These are phyloP conservation scores for Drosophila algonquin DNA, from an alignment of 2,888 invertebrate genomes.

Conservation along the genomic window DNA sequence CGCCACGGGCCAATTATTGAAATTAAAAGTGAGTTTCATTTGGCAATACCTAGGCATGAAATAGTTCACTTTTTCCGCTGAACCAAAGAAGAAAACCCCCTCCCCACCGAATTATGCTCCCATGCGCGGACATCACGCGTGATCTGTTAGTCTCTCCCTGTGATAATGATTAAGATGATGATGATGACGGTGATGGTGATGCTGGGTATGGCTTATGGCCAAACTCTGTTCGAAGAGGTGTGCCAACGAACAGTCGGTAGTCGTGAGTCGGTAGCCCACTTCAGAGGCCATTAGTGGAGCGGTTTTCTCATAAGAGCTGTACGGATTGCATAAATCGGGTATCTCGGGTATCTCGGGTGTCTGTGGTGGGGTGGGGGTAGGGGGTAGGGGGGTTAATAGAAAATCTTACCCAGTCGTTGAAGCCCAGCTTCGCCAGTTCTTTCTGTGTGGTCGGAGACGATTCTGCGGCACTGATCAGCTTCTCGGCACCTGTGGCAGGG, in stretches of 20 bases:
- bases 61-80: conserved; percentile 52
- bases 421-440: conserved; percentile 92
- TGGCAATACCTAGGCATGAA: conserved; percentile 49
- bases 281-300: conserved; percentile 65
- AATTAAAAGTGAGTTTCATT: conserved; percentile 72
- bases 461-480: conserved; percentile 84
- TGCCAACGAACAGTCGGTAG: conserved; percentile 34
- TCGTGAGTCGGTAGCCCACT: conserved; percentile 57
- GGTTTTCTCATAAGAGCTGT: conserved; percentile 8
- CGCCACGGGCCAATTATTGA: conserved; percentile 67
- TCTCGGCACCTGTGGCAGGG: conserved; percentile 86
- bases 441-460: conserved; percentile 86
- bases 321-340: conserved; percentile 7
- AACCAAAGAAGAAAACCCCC: conserved; percentile 36
- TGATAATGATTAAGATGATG: conserved; percentile 57
- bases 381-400: not conserved
- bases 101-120: conserved; percentile 14
- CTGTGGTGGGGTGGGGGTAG: not conserved
- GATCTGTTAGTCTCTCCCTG: conserved; percentile 40
- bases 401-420: conserved; percentile 93
- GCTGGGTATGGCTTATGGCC: conserved; percentile 44
- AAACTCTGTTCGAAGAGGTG: conserved; percentile 59
- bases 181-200: conserved; percentile 44
- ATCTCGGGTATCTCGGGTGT: not conserved
- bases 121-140: conserved; percentile 43